Conservation (phyloP, 1,140 invertebrate species). For the Neocloeon triangulifer region DNA sequence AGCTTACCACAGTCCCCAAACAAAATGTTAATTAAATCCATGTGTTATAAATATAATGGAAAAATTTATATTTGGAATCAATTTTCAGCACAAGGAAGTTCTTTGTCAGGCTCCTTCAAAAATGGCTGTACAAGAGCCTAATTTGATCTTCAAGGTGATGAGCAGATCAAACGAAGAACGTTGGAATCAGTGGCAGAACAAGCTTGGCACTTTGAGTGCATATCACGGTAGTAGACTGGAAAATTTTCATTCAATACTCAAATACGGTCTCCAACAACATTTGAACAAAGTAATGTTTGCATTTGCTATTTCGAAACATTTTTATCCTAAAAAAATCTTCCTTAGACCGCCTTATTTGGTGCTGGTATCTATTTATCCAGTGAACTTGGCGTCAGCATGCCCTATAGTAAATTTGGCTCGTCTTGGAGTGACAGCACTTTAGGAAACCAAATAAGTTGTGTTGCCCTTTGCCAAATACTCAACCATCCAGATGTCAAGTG, state of each 20-base stretch:
- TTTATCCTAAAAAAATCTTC: too few species aligned
- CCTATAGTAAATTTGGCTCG: constrained; percentile 40
- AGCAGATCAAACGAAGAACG: constrained; percentile 25
- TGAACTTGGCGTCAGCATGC: constrained; percentile 41
- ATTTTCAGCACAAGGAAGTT: too few species aligned
- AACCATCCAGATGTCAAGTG: constrained; percentile 36
- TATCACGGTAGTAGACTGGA: constrained; percentile 58
- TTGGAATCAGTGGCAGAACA: constrained; percentile 27
- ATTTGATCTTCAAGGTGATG: constrained; percentile 37
- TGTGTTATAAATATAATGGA: too few species aligned
- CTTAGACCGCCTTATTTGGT: constrained; percentile 41
- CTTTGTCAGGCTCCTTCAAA: constrained; percentile 23
- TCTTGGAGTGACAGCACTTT: constrained; percentile 48
- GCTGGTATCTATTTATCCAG: constrained; percentile 52
- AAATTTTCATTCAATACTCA: constrained; percentile 60
- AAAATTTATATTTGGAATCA: constrained; percentile 6
- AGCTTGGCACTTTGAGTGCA: constrained; percentile 35
- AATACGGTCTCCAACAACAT: constrained; percentile 51
- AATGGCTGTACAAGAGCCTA: constrained; percentile 23
- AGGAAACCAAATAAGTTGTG: constrained; percentile 44
- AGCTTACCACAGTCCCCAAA: too few species aligned
- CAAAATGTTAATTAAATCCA: too few species aligned
- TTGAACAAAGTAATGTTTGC: constrained; percentile 37
- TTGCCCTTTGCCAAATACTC: constrained; percentile 57
- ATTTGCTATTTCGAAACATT: constrained; percentile 4